These are phyloP conservation scores for Ptychobarbus kaznakovi DNA, from an alignment of 2,797 vertebrate species.

Conservation along the genomic window DNA sequence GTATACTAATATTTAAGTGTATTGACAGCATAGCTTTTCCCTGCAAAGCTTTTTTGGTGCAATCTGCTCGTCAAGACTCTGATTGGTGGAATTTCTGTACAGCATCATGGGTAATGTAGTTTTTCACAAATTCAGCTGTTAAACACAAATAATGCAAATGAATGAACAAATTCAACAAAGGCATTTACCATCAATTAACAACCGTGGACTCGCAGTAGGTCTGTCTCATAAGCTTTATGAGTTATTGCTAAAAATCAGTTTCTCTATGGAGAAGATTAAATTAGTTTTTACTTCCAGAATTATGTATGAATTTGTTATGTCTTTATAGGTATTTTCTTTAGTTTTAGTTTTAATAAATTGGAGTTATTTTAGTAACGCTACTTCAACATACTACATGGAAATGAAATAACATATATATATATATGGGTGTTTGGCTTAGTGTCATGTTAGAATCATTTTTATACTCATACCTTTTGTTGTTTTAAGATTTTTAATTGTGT, in stretches of 20 bases:
- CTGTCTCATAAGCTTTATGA: neutral
- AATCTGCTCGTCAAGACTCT: neutral
- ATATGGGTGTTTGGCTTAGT: too few species aligned
- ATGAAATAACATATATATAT: too few species aligned
- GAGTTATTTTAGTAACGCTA: too few species aligned
- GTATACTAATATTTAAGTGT: neutral
- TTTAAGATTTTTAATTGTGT: too few species aligned
- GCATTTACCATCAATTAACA: neutral
- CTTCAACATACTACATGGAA: too few species aligned
- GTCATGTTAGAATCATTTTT: too few species aligned
- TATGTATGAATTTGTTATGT: too few species aligned
- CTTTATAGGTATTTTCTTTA: too few species aligned
- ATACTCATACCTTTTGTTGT: too few species aligned
- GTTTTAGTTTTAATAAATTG: too few species aligned
- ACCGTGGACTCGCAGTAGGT: neutral
- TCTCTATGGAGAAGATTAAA: neutral
- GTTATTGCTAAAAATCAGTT: neutral
- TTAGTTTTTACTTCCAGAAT: neutral
- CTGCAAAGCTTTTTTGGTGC: neutral
- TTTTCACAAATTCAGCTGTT: slow-evolving; percentile 1
- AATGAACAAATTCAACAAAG: neutral
- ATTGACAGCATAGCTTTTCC: neutral
- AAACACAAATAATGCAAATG: neutral
- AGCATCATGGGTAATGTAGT: slow-evolving; percentile 1
- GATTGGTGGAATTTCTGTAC: neutral